phyloP scores from a whole-genome alignment of 1,140 invertebrate species.

The Sycophila sp. region DNA sequence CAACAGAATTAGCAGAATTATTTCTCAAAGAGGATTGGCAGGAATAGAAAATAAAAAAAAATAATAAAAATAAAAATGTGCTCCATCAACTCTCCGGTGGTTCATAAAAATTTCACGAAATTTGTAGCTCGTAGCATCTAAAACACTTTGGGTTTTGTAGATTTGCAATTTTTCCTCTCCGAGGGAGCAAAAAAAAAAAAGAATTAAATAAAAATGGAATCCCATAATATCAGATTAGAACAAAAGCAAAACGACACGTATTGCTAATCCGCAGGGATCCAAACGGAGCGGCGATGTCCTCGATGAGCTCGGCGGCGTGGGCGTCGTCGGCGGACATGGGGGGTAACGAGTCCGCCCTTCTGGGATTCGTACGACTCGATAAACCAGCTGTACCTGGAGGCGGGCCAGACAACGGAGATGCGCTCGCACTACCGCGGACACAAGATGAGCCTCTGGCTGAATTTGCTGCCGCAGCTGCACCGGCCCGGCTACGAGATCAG shows the following conservation, averaged over 20 bases:
- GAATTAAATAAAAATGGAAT: background rate
- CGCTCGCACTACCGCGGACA: slow-evolving; percentile 88
- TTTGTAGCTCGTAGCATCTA: too few species aligned
- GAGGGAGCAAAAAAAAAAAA: background rate
- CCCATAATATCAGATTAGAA: too few species aligned
- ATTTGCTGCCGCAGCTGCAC: slow-evolving; percentile 88
- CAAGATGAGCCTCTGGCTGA: slow-evolving; percentile 92
- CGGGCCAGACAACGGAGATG: slow-evolving; percentile 78
- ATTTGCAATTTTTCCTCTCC: too few species aligned
- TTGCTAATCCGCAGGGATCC: slow-evolving; percentile 79
- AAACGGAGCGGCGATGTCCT: slow-evolving; percentile 64
- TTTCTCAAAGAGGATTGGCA: too few species aligned
- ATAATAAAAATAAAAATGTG: too few species aligned
- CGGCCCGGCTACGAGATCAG: slow-evolving; percentile 79
- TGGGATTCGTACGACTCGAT: slow-evolving; percentile 92
- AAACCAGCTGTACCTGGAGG: slow-evolving; percentile 87
- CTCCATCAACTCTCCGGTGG: too few species aligned
- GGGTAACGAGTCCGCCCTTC: slow-evolving; percentile 69
- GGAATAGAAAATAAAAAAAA: too few species aligned
- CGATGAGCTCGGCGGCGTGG: slow-evolving; percentile 41
- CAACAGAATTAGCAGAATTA: too few species aligned
- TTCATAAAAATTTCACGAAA: too few species aligned
- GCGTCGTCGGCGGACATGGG: slow-evolving; percentile 40
- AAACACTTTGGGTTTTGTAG: too few species aligned
- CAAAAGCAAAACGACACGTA: too few species aligned